These are phyloP conservation scores for Crenuchus spilurus DNA, from an alignment of 2,797 vertebrate genomes.

Conservation along the genomic window DNA sequence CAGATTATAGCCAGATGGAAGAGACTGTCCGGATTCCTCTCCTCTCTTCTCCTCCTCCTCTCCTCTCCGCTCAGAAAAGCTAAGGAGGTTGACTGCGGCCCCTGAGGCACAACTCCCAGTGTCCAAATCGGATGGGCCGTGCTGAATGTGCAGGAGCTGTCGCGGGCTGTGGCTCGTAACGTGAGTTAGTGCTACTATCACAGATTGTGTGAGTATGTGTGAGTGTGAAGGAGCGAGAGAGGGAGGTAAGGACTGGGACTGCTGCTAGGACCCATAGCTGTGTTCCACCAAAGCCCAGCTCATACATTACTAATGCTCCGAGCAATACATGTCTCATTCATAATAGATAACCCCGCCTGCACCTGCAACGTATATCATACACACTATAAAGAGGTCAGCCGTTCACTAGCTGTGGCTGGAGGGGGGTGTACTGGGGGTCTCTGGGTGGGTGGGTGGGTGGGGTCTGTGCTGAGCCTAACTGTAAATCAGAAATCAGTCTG, in stretches of 20 bases:
- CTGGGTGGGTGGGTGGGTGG: conserved; percentile 8
- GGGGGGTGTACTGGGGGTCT: conserved; percentile 21
- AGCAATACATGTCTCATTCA: conserved; percentile 75
- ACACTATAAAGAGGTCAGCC: conserved; percentile 68
- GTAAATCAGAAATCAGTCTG: conserved; percentile 55
- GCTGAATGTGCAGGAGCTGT: conserved; percentile 76
- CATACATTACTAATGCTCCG: conserved; percentile 73
- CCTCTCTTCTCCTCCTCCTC: conserved; percentile 22
- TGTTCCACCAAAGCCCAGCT: conserved; percentile 64
- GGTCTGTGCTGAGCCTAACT: conserved; percentile 22
- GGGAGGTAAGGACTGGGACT: conserved; percentile 49
- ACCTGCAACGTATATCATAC: conserved; percentile 72
- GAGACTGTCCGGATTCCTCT: conserved; percentile 31
- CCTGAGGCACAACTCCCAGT: conserved; percentile 67
- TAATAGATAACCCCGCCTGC: conserved; percentile 73
- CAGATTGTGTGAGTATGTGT: conserved; percentile 48
- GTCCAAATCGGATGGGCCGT: conserved; percentile 70
- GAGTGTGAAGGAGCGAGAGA: conserved; percentile 41
- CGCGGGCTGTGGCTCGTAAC: conserved; percentile 67
- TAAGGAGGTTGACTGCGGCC: conserved; percentile 66
- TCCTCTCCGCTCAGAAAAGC: conserved; percentile 55
- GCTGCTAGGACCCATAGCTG: conserved; percentile 58
- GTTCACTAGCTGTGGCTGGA: conserved; percentile 37
- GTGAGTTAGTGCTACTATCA: conserved; percentile 71
- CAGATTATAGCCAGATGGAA: conserved; percentile 45